phyloP scores from a whole-genome alignment of 2,888 invertebrate genomes.

The Eutolmus rufibarbis region DNA sequence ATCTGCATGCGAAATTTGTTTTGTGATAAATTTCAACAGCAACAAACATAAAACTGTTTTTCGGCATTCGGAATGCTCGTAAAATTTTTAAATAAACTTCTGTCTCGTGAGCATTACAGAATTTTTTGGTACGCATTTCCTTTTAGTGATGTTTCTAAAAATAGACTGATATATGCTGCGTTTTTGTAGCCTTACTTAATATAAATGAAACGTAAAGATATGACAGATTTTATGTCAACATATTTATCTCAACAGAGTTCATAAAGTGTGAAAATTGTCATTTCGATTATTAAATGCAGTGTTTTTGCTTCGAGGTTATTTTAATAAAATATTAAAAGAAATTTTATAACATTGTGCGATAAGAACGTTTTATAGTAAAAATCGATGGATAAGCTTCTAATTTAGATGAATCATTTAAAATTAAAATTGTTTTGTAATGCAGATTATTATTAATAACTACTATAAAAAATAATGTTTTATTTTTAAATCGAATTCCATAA shows the following conservation, averaged over 20 bases:
- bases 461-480: background rate
- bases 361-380: background rate
- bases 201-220: background rate
- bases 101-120: background rate
- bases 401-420: background rate
- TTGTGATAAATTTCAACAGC: background rate
- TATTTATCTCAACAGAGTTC: background rate
- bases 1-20: background rate
- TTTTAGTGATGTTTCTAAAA: conserved; percentile 11
- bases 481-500: no score
- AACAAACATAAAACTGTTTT: background rate
- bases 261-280: background rate
- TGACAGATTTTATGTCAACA: background rate
- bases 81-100: conserved; percentile 19
- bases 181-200: background rate
- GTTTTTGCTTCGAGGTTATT: background rate
- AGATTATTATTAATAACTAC: background rate
- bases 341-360: background rate
- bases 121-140: background rate
- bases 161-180: background rate
- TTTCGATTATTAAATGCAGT: background rate
- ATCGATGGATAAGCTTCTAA: background rate
- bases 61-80: background rate
- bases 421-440: background rate
- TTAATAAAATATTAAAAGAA: background rate